Percentiles rank a stretch among this genome's conserved stretches.
Evolutionary conservation across 1,140 invertebrate species (phyloP).

Genomic region (Streblospio benedicti): DNA sequence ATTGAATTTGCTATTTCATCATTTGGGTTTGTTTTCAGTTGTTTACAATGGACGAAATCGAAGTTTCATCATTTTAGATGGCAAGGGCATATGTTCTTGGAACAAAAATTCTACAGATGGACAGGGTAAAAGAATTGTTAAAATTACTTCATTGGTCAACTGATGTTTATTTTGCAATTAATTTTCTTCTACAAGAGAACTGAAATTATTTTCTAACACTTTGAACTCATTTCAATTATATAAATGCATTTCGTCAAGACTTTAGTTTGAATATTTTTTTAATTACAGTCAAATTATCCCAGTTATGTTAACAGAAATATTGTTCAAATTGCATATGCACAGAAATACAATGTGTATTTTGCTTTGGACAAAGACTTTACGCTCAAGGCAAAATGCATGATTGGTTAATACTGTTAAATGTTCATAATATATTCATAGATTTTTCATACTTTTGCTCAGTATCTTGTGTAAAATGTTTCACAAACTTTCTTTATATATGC

Average conservation of each 20-base stretch:
- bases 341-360: slow-evolving; percentile 44
- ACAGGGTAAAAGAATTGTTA: slow-evolving; percentile 22
- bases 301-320: slow-evolving; percentile 16
- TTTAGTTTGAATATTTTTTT: not conserved
- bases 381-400: slow-evolving; percentile 31
- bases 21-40: slow-evolving; percentile 22
- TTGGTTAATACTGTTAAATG: not conserved
- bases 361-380: slow-evolving; percentile 41
- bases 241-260: not conserved
- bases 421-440: not conserved
- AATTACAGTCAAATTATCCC: not conserved
- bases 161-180: not conserved
- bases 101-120: slow-evolving; percentile 30
- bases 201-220: not conserved
- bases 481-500: not conserved
- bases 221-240: not conserved
- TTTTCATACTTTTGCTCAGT: not conserved
- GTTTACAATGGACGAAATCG: slow-evolving; percentile 38
- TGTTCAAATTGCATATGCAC: slow-evolving; percentile 36
- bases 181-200: not conserved
- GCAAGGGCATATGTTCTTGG: slow-evolving; percentile 40
- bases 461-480: not conserved
- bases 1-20: not conserved
- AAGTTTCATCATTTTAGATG: slow-evolving; percentile 40
- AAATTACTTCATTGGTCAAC: not conserved